Evolutionary conservation across 2,888 invertebrate genomes (phyloP).

Genomic region (Dicranocentrus wangi): DNA sequence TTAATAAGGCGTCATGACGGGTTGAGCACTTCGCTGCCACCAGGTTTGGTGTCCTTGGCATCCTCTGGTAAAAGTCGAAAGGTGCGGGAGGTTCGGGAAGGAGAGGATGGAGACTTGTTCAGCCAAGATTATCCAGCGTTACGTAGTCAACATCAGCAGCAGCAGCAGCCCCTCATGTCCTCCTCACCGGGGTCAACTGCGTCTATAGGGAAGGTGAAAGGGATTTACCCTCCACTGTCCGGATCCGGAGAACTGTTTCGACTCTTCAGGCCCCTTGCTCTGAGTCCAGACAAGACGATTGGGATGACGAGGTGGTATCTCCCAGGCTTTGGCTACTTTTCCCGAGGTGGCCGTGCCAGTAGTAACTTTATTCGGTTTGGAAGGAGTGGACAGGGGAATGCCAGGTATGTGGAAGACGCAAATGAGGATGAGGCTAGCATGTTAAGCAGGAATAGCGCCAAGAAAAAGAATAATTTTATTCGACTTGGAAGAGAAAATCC

Average conservation of each 20-base stretch:
- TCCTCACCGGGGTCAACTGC: slow-evolving; percentile 6
- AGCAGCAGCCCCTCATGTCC: background rate
- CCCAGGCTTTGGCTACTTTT: slow-evolving; percentile 59
- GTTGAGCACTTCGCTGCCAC: background rate
- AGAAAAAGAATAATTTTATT: slow-evolving; percentile 73
- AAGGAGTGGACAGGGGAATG: slow-evolving; percentile 34
- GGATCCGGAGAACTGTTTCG: slow-evolving; percentile 55
- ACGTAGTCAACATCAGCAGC: background rate
- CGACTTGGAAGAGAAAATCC: slow-evolving; percentile 72
- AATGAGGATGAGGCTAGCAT: slow-evolving; percentile 36
- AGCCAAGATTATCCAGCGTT: background rate
- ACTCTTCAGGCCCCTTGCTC: slow-evolving; percentile 47
- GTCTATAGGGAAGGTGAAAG: slow-evolving; percentile 37
- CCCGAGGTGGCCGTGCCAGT: slow-evolving; percentile 69
- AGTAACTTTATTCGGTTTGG: slow-evolving; percentile 72
- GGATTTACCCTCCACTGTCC: slow-evolving; percentile 33
- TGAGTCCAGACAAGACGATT: slow-evolving; percentile 52
- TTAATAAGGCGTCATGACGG: background rate
- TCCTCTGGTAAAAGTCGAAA: slow-evolving; percentile 18
- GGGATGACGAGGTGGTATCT: slow-evolving; percentile 60
- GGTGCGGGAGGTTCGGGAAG: slow-evolving; percentile 19
- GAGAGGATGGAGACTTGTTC: slow-evolving; percentile 22
- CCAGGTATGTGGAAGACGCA: slow-evolving; percentile 21
- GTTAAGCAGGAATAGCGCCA: slow-evolving; percentile 49
- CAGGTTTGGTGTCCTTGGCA: background rate